phyloP scores from a whole-genome alignment of 2,888 invertebrate species.

The Bruchidius siliquastri region DNA sequence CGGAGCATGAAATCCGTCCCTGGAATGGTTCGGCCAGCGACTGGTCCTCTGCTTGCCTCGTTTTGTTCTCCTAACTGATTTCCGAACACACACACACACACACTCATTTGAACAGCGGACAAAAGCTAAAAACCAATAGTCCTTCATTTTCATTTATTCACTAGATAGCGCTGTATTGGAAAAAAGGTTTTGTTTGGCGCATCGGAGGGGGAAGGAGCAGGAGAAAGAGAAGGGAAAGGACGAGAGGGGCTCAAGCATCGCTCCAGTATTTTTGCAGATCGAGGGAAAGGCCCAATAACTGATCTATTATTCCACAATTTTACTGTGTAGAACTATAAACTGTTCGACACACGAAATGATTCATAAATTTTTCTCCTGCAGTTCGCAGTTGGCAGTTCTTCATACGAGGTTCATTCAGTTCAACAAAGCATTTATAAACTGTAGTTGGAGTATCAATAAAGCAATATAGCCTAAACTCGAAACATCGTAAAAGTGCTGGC shows the following conservation, averaged over 20 bases:
- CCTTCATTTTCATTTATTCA: slow-evolving; percentile 51
- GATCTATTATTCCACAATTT: background rate
- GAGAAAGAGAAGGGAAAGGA: slow-evolving; percentile 21
- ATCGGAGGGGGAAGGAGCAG: slow-evolving; percentile 27
- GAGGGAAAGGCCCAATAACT: background rate
- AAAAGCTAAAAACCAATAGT: slow-evolving; percentile 51
- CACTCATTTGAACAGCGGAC: slow-evolving; percentile 46
- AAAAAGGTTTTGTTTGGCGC: slow-evolving; percentile 47
- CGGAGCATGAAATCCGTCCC: background rate
- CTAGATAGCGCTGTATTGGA: slow-evolving; percentile 48
- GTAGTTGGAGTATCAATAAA: no score
- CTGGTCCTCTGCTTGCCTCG: slow-evolving; percentile 30
- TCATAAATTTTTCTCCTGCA: no score
- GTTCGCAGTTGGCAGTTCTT: no score
- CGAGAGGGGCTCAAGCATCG: slow-evolving; percentile 5
- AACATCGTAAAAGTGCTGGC: no score
- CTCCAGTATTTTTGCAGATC: background rate
- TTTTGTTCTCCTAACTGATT: slow-evolving; percentile 49
- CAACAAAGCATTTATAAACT: no score
- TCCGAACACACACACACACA: slow-evolving; percentile 42
- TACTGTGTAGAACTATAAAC: no score
- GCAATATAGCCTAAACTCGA: no score
- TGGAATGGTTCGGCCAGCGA: slow-evolving; percentile 4
- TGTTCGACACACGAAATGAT: no score
- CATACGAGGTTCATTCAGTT: no score